Percentiles rank a stretch among this genome's conserved stretches.
phyloP scores from a whole-genome alignment of 2,888 invertebrate species.

The Ophonus ardosiacus region DNA sequence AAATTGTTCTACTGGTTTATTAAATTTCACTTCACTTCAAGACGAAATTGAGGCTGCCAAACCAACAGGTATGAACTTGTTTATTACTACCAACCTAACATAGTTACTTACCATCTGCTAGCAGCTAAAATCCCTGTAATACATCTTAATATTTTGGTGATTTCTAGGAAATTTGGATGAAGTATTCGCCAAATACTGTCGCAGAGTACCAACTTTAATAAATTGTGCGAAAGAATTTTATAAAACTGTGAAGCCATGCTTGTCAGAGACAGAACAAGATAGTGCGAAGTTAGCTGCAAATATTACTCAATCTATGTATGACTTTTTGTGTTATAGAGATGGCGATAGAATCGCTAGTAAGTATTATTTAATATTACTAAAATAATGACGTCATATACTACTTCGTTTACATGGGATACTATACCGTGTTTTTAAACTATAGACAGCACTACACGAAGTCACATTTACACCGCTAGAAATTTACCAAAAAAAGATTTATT shows the following conservation, averaged over 20 bases:
- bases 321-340: slow-evolving; percentile 78
- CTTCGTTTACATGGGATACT: no score
- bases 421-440: no score
- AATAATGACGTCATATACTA: no score
- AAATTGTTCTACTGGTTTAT: slow-evolving; percentile 72
- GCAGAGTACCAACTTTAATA: slow-evolving; percentile 74
- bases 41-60: slow-evolving; percentile 76
- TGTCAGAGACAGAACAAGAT: slow-evolving; percentile 75
- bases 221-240: slow-evolving; percentile 75
- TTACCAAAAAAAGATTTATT: no score
- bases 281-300: slow-evolving; percentile 74
- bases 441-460: no score
- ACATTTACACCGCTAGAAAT: no score
- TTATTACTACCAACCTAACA: background rate
- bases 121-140: background rate
- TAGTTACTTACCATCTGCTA: background rate
- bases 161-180: slow-evolving; percentile 72
- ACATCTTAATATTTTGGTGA: background rate
- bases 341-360: slow-evolving; percentile 79
- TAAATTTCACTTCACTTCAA: slow-evolving; percentile 74
- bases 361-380: no score
- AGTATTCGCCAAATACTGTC: slow-evolving; percentile 78
- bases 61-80: slow-evolving; percentile 75
- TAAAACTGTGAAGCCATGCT: slow-evolving; percentile 74
- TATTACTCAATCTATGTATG: slow-evolving; percentile 75